Evolutionary conservation across 1,140 invertebrate species (phyloP).

Genomic region (Sweltsa coloradensis): DNA sequence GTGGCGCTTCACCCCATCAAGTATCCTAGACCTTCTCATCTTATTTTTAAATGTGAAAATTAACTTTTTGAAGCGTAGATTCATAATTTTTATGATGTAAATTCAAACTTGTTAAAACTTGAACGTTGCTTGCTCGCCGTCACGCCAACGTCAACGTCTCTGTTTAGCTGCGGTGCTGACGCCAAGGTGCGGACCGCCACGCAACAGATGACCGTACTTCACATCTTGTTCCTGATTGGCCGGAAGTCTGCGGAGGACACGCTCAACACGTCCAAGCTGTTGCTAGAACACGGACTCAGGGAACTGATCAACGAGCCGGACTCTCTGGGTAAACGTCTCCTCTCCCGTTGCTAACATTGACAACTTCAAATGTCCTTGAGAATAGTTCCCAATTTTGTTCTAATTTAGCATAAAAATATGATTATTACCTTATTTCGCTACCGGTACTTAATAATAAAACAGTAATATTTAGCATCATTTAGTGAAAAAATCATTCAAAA

Average conservation of each 20-base stretch:
- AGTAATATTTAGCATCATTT: too few relatives aligned
- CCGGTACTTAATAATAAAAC: too few relatives aligned
- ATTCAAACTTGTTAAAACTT: not conserved
- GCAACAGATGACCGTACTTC: constrained; percentile 58
- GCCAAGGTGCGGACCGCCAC: constrained; percentile 55
- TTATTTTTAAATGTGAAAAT: too few relatives aligned
- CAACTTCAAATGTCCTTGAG: too few relatives aligned
- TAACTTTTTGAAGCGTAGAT: too few relatives aligned
- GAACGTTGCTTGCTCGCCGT: not conserved
- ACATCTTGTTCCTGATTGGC: constrained; percentile 47
- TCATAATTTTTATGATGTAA: too few relatives aligned
- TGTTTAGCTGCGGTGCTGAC: constrained; percentile 40
- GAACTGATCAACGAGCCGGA: constrained; percentile 61
- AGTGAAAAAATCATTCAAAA: too few relatives aligned
- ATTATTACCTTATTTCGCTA: too few relatives aligned
- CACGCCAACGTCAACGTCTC: not conserved
- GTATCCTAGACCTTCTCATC: constrained; percentile 49
- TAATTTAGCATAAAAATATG: too few relatives aligned
- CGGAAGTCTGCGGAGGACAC: constrained; percentile 58
- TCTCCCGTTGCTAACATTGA: too few relatives aligned
- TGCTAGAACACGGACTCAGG: constrained; percentile 51
- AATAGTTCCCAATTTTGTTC: too few relatives aligned
- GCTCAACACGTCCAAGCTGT: constrained; percentile 44
- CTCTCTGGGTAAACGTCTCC: constrained; percentile 45
- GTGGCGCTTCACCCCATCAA: constrained; percentile 51